Conservation (phyloP, 2,113 vertebrate species). For the Meles meles region DNA sequence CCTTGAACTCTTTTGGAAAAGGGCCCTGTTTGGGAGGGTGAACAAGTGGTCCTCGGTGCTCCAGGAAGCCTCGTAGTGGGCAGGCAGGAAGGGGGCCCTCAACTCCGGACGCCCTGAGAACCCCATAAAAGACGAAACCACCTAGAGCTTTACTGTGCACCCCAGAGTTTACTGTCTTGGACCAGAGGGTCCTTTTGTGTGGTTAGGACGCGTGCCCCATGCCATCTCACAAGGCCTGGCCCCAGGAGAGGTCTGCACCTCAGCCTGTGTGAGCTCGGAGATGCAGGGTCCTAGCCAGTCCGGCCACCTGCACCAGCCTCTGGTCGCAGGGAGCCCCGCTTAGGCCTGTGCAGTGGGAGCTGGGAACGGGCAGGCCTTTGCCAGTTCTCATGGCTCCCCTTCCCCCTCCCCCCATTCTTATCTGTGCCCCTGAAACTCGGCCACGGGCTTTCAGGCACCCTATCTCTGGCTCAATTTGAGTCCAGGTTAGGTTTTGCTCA, state of each 20-base stretch:
- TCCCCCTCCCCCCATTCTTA: accelerated
- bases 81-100: accelerated
- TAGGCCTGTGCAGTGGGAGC: accelerated
- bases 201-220: background rate
- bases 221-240: background rate
- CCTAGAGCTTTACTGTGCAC: accelerated
- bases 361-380: accelerated
- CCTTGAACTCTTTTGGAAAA: no score
- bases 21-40: background rate
- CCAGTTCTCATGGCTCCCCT: accelerated
- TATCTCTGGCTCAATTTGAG: accelerated
- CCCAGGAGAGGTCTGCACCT: background rate
- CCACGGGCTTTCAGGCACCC: accelerated
- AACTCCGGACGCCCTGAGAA: background rate
- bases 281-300: background rate
- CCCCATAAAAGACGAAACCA: no score
- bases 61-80: accelerated
- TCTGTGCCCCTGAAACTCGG: background rate
- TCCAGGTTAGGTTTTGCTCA: background rate
- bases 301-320: background rate
- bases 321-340: background rate
- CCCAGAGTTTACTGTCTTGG: accelerated
- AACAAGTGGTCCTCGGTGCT: background rate
- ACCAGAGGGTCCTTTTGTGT: background rate
- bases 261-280: background rate